Percentiles rank a stretch among this genome's conserved stretches.
Evolutionary conservation across 1,140 invertebrate species (phyloP).

Genomic region (Drosophila kurseongensis): DNA sequence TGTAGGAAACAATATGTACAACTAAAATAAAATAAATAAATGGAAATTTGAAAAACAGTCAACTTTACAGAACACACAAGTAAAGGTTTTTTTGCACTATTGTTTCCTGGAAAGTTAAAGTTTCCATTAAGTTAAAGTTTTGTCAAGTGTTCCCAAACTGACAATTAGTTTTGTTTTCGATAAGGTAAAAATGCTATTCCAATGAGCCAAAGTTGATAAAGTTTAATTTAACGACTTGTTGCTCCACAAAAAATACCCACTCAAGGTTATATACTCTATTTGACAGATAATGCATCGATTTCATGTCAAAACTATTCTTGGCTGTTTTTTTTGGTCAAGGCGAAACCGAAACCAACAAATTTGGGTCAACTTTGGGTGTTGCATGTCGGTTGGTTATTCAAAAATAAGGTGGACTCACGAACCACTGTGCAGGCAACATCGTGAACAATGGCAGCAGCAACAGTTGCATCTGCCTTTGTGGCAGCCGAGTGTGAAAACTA

Average conservation of each 20-base stretch:
- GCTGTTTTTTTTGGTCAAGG: conserved; percentile 21
- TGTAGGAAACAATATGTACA: no score
- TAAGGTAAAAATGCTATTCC: background rate
- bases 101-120: no score
- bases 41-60: no score
- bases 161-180: background rate
- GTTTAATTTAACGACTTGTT: conserved; percentile 1
- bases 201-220: background rate
- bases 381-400: background rate
- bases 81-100: no score
- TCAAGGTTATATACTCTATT: conserved; percentile 3
- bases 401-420: background rate
- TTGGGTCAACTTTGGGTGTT: conserved; percentile 8
- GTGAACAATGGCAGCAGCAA: conserved; percentile 37
- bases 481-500: conserved; percentile 45
- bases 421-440: conserved; percentile 27
- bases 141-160: background rate
- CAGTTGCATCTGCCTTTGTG: conserved; percentile 45
- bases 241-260: background rate
- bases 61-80: background rate
- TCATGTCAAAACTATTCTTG: conserved; percentile 16
- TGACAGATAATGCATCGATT: conserved; percentile 10
- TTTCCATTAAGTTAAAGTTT: background rate
- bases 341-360: background rate
- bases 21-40: no score